phyloP scores from a whole-genome alignment of 2,888 invertebrate genomes.

The Ectemnius continuus region DNA sequence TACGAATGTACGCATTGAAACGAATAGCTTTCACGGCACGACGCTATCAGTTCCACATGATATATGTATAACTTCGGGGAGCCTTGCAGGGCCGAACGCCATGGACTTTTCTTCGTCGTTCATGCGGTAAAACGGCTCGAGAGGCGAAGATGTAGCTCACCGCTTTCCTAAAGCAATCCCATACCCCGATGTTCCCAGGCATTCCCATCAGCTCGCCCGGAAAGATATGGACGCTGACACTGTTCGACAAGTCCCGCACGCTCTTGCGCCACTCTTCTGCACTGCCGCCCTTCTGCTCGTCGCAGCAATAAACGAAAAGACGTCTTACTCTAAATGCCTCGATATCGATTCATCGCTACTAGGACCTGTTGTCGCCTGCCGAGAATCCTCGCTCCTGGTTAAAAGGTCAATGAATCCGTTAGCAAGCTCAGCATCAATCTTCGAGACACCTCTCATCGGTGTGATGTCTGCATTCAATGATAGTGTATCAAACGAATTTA shows the following conservation, averaged over 20 bases:
- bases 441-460: no score
- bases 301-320: no score
- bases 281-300: no score
- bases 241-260: background rate
- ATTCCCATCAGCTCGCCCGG: background rate
- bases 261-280: no score
- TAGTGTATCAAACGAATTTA: no score
- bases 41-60: conserved; percentile 74
- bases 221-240: conserved; percentile 9
- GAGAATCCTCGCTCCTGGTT: no score
- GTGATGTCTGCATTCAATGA: no score
- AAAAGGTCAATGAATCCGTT: no score
- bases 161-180: conserved; percentile 32
- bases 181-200: conserved; percentile 39
- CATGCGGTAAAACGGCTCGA: conserved; percentile 56
- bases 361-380: no score
- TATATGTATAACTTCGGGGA: conserved; percentile 67
- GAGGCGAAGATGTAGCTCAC: conserved; percentile 12
- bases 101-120: conserved; percentile 63
- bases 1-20: conserved; percentile 69
- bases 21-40: conserved; percentile 69
- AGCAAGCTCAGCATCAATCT: no score
- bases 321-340: no score
- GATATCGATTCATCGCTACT: no score
- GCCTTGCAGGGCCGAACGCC: conserved; percentile 50